phyloP scores from a whole-genome alignment of 2,888 invertebrate species.

The Antheraea yamamai region DNA sequence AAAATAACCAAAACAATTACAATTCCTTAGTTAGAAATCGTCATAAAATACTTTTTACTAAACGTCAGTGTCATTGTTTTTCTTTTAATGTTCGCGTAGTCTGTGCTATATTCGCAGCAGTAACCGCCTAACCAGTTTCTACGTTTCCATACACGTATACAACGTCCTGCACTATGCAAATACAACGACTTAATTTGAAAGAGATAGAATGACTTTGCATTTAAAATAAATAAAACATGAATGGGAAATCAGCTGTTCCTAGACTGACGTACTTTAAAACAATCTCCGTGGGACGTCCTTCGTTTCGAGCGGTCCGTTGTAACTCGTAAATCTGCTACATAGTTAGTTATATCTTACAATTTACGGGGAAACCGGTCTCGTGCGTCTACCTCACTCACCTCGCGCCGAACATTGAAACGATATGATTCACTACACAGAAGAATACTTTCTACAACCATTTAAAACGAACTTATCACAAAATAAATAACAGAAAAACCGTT shows the following conservation, averaged over 20 bases:
- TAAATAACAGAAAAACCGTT: conserved; percentile 13
- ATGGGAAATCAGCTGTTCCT: conserved; percentile 50
- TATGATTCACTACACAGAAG: conserved; percentile 26
- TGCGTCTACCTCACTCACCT: conserved; percentile 64
- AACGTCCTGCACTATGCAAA: conserved; percentile 15
- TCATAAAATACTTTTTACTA: no score
- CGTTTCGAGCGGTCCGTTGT: conserved; percentile 52
- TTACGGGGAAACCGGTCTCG: conserved; percentile 74
- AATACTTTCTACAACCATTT: conserved; percentile 21
- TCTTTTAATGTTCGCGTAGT: background rate
- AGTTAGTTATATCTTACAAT: conserved; percentile 53
- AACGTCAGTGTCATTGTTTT: background rate
- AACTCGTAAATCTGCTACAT: conserved; percentile 34
- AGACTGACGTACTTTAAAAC: conserved; percentile 26
- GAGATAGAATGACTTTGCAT: conserved; percentile 37
- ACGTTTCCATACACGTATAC: background rate
- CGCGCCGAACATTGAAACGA: conserved; percentile 49
- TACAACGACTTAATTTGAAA: conserved; percentile 18
- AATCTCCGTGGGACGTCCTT: conserved; percentile 45
- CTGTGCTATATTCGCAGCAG: background rate
- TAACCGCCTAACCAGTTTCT: background rate
- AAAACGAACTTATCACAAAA: conserved; percentile 21
- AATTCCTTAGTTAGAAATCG: background rate
- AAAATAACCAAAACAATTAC: background rate
- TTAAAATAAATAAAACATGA: conserved; percentile 39